Evolutionary conservation across 30 jellyfish, hydroid and myxozoan species (phyloP).

Genomic region (Hydractinia symbiolongicarpus): DNA sequence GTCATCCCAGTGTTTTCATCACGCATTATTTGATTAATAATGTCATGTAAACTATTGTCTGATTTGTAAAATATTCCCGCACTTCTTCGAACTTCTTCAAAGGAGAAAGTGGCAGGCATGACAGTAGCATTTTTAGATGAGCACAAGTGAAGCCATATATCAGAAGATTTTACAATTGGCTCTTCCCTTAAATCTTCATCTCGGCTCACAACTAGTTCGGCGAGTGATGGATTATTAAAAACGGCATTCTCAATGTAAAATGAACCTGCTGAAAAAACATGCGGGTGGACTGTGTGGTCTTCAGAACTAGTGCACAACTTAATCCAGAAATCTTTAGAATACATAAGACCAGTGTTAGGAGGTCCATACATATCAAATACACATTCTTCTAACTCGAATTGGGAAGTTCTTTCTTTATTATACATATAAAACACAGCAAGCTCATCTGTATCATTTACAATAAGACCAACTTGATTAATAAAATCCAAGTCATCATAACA

Average conservation of each 20-base stretch:
- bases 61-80: constrained; percentile 2
- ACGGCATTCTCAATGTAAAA: constrained; percentile 14
- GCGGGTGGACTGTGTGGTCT: constrained; percentile 69
- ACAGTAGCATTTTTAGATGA: constrained; percentile 3
- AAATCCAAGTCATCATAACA: constrained; percentile 7
- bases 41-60: neutral
- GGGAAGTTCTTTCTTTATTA: neutral
- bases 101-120: neutral
- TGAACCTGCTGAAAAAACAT: constrained; percentile 25
- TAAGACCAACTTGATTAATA: constrained; percentile 11
- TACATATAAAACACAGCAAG: neutral
- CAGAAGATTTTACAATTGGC: neutral
- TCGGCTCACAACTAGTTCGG: neutral
- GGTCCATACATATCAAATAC: neutral
- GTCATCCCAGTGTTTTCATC: neutral
- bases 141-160: constrained; percentile 7
- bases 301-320: constrained; percentile 62
- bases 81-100: neutral
- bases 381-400: neutral
- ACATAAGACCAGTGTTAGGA: neutral
- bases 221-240: neutral
- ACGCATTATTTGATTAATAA: neutral
- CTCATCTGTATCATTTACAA: constrained; percentile 15
- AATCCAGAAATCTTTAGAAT: constrained; percentile 47
- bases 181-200: neutral